Percentiles rank a stretch among this genome's conserved stretches.
Conservation (phyloP, 2,113 vertebrate genomes). For the Cavia aperea region DNA sequence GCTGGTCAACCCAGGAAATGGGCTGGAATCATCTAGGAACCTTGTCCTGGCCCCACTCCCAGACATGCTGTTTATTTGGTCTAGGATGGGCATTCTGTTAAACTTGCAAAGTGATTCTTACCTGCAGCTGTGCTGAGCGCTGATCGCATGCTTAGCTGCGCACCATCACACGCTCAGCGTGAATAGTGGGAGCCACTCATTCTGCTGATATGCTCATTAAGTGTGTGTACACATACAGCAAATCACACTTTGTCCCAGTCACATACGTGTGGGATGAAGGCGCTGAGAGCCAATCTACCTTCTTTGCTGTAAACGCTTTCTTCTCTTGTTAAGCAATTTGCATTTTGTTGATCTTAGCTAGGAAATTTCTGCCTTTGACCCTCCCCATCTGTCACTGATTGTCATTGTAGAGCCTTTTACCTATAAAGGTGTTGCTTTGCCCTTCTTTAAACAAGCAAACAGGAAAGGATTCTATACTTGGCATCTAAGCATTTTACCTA, state of each 20-base stretch:
- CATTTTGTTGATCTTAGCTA: not conserved
- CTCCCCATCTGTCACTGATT: not conserved
- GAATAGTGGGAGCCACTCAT: not conserved
- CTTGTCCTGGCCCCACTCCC: constrained; percentile 3
- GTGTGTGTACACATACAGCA: not conserved
- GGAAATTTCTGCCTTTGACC: not conserved
- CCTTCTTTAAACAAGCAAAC: not conserved
- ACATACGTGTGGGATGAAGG: not conserved
- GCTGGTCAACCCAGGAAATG: not conserved
- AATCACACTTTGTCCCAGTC: not conserved
- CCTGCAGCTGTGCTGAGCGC: not conserved
- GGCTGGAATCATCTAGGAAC: not conserved
- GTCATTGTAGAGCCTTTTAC: not conserved
- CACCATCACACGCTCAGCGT: not conserved
- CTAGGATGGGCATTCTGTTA: not conserved
- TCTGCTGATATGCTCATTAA: not conserved
- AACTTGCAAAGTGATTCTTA: not conserved
- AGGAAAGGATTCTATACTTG: not conserved
- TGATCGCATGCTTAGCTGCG: not conserved
- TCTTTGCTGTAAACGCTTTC: not conserved
- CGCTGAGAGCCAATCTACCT: not conserved
- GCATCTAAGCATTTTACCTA: not conserved
- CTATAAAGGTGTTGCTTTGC: not conserved
- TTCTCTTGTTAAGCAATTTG: not conserved
- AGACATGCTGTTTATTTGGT: not conserved